Conservation (phyloP, 2,888 invertebrate species). For the Drosophila yooni region DNA sequence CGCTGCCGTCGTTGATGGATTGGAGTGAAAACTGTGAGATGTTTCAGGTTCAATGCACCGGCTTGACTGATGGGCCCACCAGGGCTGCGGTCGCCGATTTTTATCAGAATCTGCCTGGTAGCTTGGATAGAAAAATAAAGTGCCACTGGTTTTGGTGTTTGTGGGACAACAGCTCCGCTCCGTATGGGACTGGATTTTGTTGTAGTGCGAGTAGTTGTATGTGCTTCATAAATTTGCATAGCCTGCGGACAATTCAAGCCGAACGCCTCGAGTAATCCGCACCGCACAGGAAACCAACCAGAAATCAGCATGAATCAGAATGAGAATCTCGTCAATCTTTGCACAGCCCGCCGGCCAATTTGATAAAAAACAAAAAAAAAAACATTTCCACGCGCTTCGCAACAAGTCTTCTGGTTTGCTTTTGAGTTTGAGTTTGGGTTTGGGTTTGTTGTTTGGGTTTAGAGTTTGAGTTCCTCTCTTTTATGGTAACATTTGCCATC, state of each 20-base stretch:
- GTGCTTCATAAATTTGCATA: constrained; percentile 71
- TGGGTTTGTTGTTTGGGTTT: constrained; percentile 11
- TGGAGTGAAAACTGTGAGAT: constrained; percentile 51
- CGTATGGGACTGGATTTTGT: constrained; percentile 36
- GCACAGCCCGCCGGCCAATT: constrained; percentile 60
- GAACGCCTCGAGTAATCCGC: constrained; percentile 57
- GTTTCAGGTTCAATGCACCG: constrained; percentile 69
- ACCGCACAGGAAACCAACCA: constrained; percentile 58
- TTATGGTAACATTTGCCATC: constrained; percentile 70
- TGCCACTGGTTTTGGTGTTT: constrained; percentile 79
- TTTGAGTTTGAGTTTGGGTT: constrained; percentile 12
- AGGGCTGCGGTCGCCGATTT: constrained; percentile 38
- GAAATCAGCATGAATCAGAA: constrained; percentile 61
- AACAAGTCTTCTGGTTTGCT: constrained; percentile 54
- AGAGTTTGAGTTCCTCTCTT: constrained; percentile 34
- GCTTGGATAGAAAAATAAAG: constrained; percentile 24
- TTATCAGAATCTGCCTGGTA: constrained; percentile 40
- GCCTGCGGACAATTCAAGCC: constrained; percentile 46
- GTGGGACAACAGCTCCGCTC: constrained; percentile 57
- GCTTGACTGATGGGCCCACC: constrained; percentile 42
- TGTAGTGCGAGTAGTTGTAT: constrained; percentile 10
- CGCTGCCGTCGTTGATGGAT: constrained; percentile 52
- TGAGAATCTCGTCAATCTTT: constrained; percentile 55
- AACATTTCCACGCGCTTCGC: constrained; percentile 33
- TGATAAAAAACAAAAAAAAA: constrained; percentile 62